Base-by-base conservation (phyloP, 2,797 vertebrate species). In the Martes flavigula region DNA sequence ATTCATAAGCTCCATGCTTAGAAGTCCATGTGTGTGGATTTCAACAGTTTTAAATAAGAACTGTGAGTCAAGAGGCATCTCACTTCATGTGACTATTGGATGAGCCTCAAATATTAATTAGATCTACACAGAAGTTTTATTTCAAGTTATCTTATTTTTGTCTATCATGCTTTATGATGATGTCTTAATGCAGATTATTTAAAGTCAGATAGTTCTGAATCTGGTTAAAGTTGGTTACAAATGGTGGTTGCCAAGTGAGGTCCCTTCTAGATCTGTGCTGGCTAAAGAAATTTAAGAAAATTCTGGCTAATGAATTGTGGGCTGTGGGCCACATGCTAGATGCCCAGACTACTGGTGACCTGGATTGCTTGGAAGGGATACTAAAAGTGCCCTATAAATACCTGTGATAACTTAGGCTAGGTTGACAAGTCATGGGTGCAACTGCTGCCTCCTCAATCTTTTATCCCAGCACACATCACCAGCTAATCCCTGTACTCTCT, bases 131-230 rank as follows among this genome's bases (percentile, higher is more conserved):
- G 40, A 91, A 40, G 51, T 20, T 84, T 79, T 87, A 89, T 84
- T 90, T 90, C 77, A 68, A 95, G 90, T 58, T 87, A 90, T 90
- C 92, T 85, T 83, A 84, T 27, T 90, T 83, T 77, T 92, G 5
- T 51, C 40, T 66, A n/a, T 70, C 51, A 84, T 70, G n/a, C 18
- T 79, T 90, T 82, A 83, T 56, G 62, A 72, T 79, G 21, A 72
- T 79, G 17, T 43, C 18, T n/a, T 54, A 83, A 14, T 21, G 30
- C 62, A 86, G 81, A 83, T 73, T 32, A 93, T 90, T 93, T 75
- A 87, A 96, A 86, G 92, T 93, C 7, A 75, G 93, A 82, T n/a
- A 15, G 7, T 60, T 95, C 46, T 46, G 54, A 94, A 91, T 56
- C 51, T 54, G 46, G n/a, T 92, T 30, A 90, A n/a, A 87, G 40